Evolutionary conservation across 1,140 invertebrate species (phyloP).

Genomic region (Saccostrea glomerata): DNA sequence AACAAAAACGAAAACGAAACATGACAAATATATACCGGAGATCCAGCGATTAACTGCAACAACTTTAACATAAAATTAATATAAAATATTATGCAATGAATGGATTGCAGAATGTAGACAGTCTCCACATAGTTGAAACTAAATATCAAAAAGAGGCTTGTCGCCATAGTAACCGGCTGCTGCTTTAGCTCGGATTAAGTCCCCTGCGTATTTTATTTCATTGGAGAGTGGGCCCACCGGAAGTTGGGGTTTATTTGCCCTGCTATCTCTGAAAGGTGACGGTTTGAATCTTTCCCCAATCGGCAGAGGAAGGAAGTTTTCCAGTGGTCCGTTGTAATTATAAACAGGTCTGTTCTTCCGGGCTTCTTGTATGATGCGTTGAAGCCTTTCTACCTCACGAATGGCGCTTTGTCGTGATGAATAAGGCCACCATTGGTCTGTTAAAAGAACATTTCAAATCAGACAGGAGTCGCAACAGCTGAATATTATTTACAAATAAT

Average conservation of each 20-base stretch:
- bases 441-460: not conserved
- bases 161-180: slow-evolving; percentile 21
- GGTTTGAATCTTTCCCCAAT: slow-evolving; percentile 19
- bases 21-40: not conserved
- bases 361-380: slow-evolving; percentile 12
- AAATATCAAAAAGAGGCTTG: slow-evolving; percentile 10
- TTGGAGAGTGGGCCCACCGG: not conserved
- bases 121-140: not conserved
- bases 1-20: not conserved
- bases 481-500: not conserved
- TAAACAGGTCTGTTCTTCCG: slow-evolving; percentile 22
- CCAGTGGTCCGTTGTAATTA: not conserved
- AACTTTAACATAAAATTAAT: slow-evolving; percentile 3
- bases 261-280: not conserved
- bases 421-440: not conserved
- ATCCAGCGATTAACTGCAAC: not conserved
- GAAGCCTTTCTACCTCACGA: not conserved
- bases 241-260: slow-evolving; percentile 14
- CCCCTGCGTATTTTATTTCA: slow-evolving; percentile 9
- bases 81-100: slow-evolving; percentile 19
- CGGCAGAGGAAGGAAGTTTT: not conserved
- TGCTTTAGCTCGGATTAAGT: slow-evolving; percentile 13
- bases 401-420: not conserved
- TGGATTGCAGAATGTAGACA: slow-evolving; percentile 29
- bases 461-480: not conserved